Conservation (phyloP, 2,888 invertebrate species). For the Branchellion lobata region DNA sequence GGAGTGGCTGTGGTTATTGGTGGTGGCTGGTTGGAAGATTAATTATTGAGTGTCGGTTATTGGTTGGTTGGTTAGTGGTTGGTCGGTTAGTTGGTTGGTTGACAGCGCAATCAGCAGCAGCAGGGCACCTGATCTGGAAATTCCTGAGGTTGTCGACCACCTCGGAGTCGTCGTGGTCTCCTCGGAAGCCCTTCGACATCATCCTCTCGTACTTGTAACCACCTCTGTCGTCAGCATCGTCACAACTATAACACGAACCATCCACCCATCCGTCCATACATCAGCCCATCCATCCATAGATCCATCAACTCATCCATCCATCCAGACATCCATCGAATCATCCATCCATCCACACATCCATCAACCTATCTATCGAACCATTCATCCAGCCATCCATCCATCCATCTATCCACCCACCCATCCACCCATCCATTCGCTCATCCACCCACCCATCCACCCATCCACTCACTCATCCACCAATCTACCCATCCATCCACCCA, state of each 20-base stretch:
- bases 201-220: slow-evolving; percentile 50
- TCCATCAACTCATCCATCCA: not conserved
- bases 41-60: too few relatives aligned
- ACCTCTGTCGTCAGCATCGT: not conserved
- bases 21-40: not conserved
- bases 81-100: too few relatives aligned
- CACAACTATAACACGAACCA: not conserved
- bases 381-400: too few relatives aligned
- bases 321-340: not conserved
- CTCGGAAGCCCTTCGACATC: slow-evolving; percentile 53
- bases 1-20: not conserved
- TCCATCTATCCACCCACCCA: not conserved
- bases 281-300: not conserved
- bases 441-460: too few relatives aligned
- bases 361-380: too few relatives aligned
- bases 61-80: too few relatives aligned
- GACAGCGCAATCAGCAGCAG: too few relatives aligned
- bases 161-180: slow-evolving; percentile 63
- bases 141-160: slow-evolving; percentile 52
- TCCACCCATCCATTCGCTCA: too few relatives aligned
- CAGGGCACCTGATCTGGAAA: slow-evolving; percentile 31
- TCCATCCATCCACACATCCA: too few relatives aligned
- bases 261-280: not conserved
- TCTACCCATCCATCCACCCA: not conserved
- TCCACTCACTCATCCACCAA: too few relatives aligned